A percentile compares a stretch with the other conserved stretches of the same genome.
Conservation (phyloP, 2,797 vertebrate species). For the Lithobates pipiens region DNA sequence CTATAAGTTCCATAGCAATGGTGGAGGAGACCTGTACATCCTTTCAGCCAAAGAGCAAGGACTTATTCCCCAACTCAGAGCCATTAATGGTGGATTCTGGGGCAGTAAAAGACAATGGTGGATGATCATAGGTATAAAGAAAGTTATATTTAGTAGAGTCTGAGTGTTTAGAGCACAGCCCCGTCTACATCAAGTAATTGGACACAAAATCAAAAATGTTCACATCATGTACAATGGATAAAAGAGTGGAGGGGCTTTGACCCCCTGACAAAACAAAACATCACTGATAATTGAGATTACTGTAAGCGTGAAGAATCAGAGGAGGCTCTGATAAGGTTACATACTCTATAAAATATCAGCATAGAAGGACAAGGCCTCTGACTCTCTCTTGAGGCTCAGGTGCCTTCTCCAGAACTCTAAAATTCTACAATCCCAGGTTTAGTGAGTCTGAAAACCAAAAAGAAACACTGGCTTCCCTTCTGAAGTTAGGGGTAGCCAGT, state of each 20-base stretch:
- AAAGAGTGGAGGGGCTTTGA: slow-evolving; percentile 42
- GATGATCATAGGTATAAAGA: slow-evolving; percentile 5
- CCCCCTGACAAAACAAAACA: slow-evolving; percentile 59
- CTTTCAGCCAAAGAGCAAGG: too few species aligned
- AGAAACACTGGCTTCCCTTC: background rate
- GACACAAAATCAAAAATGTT: slow-evolving; percentile 67
- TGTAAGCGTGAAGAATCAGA: slow-evolving; percentile 9
- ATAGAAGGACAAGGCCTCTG: background rate
- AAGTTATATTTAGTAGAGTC: slow-evolving; percentile 21
- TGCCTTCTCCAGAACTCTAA: background rate
- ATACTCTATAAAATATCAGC: slow-evolving; percentile 37
- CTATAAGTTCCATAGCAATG: background rate
- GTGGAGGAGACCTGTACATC: background rate
- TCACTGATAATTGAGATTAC: slow-evolving; percentile 2
- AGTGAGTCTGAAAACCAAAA: slow-evolving; percentile 16
- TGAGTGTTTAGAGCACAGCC: slow-evolving; percentile 62
- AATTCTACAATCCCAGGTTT: slow-evolving; percentile 11
- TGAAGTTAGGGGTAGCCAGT: background rate
- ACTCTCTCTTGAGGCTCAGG: background rate
- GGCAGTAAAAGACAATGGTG: background rate
- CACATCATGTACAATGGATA: slow-evolving; percentile 68
- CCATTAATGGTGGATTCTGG: too few species aligned
- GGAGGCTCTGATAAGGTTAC: slow-evolving; percentile 9
- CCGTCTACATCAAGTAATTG: slow-evolving; percentile 70
- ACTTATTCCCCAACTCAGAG: too few species aligned